These are phyloP conservation scores for Pocillopora verrucosa DNA, from an alignment of 64 coral and sea anemone genomes.

Conservation along the genomic window DNA sequence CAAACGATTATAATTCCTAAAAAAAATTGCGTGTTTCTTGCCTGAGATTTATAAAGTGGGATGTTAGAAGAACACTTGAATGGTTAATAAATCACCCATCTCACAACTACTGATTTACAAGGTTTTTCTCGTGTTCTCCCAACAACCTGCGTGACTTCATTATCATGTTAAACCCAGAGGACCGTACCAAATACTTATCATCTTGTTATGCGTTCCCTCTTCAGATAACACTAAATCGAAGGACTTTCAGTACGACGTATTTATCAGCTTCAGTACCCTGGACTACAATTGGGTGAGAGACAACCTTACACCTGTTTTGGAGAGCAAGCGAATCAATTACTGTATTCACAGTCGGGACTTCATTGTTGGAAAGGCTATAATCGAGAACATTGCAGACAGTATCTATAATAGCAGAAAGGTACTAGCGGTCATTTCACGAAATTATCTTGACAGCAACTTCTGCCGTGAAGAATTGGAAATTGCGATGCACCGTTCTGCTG, in stretches of 20 bases:
- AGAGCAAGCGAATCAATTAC: slow-evolving; percentile 46
- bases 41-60: too few relatives aligned
- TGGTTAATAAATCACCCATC: too few relatives aligned
- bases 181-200: too few relatives aligned
- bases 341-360: slow-evolving; percentile 52
- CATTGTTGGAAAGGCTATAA: slow-evolving; percentile 46
- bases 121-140: not conserved
- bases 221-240: not conserved
- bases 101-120: too few relatives aligned
- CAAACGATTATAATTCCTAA: too few relatives aligned
- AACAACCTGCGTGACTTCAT: not conserved
- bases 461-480: slow-evolving; percentile 54
- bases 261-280: slow-evolving; percentile 41
- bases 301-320: slow-evolving; percentile 49
- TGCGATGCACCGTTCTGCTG: slow-evolving; percentile 41
- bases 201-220: not conserved
- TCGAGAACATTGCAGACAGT: slow-evolving; percentile 63
- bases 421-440: slow-evolving; percentile 48
- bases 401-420: slow-evolving; percentile 60
- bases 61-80: too few relatives aligned
- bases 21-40: too few relatives aligned
- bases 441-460: slow-evolving; percentile 38
- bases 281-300: slow-evolving; percentile 47
- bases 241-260: slow-evolving; percentile 39
- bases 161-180: too few relatives aligned